Evolutionary conservation across 2,888 invertebrate species (phyloP).

Genomic region (Julus scandinavius): DNA sequence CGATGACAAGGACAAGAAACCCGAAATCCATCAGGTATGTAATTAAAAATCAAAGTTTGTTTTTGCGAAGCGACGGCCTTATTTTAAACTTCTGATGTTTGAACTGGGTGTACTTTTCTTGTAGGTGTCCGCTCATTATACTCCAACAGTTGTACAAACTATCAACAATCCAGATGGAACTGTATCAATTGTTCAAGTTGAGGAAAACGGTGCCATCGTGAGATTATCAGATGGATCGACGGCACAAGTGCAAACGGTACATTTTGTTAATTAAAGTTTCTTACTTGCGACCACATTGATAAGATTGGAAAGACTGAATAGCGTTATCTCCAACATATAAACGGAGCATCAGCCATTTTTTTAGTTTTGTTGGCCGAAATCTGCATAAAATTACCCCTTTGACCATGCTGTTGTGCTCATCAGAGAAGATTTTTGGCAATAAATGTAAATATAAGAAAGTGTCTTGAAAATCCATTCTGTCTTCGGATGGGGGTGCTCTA

Average conservation of each 20-base stretch:
- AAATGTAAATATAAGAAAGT: no score
- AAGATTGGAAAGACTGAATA: neutral
- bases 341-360: no score
- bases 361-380: no score
- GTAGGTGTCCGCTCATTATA: conserved; percentile 72
- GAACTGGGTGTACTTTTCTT: neutral
- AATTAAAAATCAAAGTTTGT: neutral
- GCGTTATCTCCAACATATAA: neutral
- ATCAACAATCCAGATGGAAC: conserved; percentile 97
- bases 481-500: conserved; percentile 22
- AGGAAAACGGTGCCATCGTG: conserved; percentile 92
- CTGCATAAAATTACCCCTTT: no score
- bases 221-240: conserved; percentile 96
- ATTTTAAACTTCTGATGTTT: neutral
- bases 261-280: conserved; percentile 56
- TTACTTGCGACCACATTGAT: neutral
- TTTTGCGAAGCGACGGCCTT: no score
- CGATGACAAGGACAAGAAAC: conserved; percentile 73
- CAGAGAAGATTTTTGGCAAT: no score
- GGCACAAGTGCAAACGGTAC: conserved; percentile 84
- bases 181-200: conserved; percentile 94
- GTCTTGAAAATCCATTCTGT: neutral
- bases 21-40: conserved; percentile 73
- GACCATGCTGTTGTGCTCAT: no score
- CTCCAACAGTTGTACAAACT: conserved; percentile 91